Conservation (phyloP, 2,888 invertebrate genomes). For the Nephrotoma flavescens region DNA sequence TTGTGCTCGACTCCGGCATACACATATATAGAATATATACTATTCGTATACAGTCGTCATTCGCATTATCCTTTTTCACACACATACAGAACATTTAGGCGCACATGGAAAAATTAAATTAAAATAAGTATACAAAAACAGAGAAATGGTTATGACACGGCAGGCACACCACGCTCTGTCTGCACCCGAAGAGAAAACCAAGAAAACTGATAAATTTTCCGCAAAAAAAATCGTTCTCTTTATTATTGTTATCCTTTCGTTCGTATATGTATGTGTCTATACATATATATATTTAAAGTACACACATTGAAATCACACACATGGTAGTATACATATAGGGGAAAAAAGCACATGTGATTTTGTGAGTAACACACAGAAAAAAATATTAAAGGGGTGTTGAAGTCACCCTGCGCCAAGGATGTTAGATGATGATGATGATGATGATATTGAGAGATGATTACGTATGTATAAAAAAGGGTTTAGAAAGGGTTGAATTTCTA, state of each 20-base stretch:
- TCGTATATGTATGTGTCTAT: not conserved
- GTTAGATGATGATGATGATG: not conserved
- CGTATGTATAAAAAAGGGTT: not conserved
- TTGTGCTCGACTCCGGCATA: not conserved
- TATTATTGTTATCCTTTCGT: not conserved
- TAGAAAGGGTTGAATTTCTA: not conserved
- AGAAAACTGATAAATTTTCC: not conserved
- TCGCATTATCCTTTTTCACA: not conserved
- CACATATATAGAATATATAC: not conserved
- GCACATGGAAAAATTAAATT: not conserved
- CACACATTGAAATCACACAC: not conserved
- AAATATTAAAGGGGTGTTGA: not conserved
- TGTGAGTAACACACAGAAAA: not conserved
- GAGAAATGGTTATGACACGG: not conserved
- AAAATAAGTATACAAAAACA: not conserved
- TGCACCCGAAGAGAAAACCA: not conserved
- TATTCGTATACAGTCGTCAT: not conserved
- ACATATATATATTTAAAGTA: not conserved
- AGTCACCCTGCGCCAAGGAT: not conserved
- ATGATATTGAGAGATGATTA: not conserved
- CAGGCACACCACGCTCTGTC: not conserved
- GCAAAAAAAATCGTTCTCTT: not conserved
- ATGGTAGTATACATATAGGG: not conserved
- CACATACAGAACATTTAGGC: not conserved
- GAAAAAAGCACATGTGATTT: not conserved